Percentiles rank a stretch among this genome's conserved stretches.
phyloP scores from a whole-genome alignment of 2,888 invertebrate species.

The Carcina quercana region DNA sequence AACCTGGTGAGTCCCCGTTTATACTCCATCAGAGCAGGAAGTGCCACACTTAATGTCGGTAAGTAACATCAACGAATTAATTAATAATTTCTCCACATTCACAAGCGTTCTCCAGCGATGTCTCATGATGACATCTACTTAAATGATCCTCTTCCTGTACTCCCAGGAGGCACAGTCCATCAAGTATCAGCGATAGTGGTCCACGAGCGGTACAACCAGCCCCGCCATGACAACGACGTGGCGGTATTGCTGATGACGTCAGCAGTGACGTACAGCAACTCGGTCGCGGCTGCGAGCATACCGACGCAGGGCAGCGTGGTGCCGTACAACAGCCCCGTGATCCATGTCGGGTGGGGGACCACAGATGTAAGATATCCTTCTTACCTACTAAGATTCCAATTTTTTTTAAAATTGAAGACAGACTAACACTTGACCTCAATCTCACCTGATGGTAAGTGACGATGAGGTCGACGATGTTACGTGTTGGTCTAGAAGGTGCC shows the following conservation, averaged over 20 bases:
- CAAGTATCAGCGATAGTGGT: constrained; percentile 28
- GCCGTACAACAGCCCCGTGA: constrained; percentile 30
- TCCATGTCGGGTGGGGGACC: constrained; percentile 47
- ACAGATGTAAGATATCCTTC: constrained; percentile 45
- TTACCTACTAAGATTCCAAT: too few species aligned
- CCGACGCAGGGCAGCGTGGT: constrained; percentile 27
- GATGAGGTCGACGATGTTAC: too few species aligned
- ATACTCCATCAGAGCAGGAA: constrained; percentile 31
- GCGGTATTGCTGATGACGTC: constrained; percentile 36
- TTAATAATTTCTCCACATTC: background rate
- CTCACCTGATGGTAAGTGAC: too few species aligned
- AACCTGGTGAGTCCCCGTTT: constrained; percentile 13
- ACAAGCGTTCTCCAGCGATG: background rate
- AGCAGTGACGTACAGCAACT: constrained; percentile 17
- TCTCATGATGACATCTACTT: background rate
- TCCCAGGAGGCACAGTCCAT: constrained; percentile 34
- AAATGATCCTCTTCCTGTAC: background rate
- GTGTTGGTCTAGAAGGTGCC: too few species aligned
- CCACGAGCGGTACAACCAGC: constrained; percentile 39
- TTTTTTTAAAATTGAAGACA: too few species aligned
- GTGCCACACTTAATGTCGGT: constrained; percentile 29
- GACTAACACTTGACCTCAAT: too few species aligned
- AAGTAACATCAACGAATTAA: constrained; percentile 1
- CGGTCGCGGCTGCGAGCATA: constrained; percentile 23
- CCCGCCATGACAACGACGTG: constrained; percentile 37